These are phyloP conservation scores for Deroptyus accipitrinus DNA, from an alignment of 2,113 vertebrate species.

Conservation along the genomic window DNA sequence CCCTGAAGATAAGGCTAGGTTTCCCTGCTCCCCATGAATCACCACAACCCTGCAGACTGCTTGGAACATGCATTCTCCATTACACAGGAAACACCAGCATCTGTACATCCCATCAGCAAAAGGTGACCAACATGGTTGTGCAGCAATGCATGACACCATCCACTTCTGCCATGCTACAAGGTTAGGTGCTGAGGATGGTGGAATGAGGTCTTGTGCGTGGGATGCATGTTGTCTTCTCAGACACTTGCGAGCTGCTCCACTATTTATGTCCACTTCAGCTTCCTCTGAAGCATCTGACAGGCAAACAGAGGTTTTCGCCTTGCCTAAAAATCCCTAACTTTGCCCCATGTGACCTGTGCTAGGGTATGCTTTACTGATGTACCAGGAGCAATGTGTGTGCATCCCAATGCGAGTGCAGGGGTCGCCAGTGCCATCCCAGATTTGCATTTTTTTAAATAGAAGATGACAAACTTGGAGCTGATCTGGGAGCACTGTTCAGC, in stretches of 20 bases:
- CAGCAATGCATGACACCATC: not conserved
- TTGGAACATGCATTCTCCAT: not conserved
- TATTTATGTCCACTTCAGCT: not conserved
- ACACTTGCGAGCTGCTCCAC: not conserved
- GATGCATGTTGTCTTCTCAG: not conserved
- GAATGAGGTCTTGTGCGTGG: not conserved
- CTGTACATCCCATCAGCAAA: not conserved
- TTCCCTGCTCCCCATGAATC: conserved; percentile 15
- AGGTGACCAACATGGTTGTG: fast-evolving
- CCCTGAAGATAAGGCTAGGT: conserved; percentile 23
- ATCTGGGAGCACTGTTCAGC: not conserved
- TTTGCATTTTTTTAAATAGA: not conserved
- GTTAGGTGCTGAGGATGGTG: not conserved
- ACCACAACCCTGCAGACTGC: not conserved
- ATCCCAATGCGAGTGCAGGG: not conserved
- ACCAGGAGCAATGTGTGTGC: not conserved
- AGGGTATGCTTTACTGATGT: not conserved
- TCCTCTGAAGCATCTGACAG: not conserved
- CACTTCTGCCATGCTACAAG: not conserved
- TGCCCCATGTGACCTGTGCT: not conserved
- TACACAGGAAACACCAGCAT: not conserved
- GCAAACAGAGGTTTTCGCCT: not conserved
- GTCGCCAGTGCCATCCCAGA: not conserved
- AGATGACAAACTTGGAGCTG: not conserved
- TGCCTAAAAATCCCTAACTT: not conserved